Base-by-base conservation (phyloP, 2,888 invertebrate species). In the Thera obeliscata region DNA sequence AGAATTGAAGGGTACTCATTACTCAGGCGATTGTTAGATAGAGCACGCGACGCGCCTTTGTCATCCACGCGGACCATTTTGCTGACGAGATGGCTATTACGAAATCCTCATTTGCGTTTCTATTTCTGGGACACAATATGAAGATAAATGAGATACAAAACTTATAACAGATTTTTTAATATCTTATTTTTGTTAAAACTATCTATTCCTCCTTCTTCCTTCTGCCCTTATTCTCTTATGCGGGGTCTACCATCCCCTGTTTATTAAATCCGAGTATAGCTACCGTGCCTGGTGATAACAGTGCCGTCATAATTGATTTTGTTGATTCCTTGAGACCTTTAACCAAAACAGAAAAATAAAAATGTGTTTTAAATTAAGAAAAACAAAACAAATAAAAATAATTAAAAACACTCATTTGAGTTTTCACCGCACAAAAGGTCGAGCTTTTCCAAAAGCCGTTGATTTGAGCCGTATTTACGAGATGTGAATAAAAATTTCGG, bases 21-120 rank as follows among this genome's bases (percentile, higher is more conserved):
- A 89, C 87, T 87, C 81, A 81, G 71, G 69, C 74, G 84, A 88
- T 88, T 82, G 83, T 73, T 80, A 86, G 86, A 87, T 87, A 87
- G 81, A 78, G 81, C 83, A 87, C 83, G 87, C 83, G 83, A 83
- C 83, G 82, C 83, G 73, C 76, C 78, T 84, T 88, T 87, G 87
- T 85, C 83, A 75, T 74, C 76, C 66, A 69, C 74, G 76, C 73
- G 69, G 75, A 72, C 76, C 75, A 78, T 83, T 82, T 81, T 74
- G 77, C 80, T 65, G 65, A 64, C 60, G 65, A 69, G 66, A 66
- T 65, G 48, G 71, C 68, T 58, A 61, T 79, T 76, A 73, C 71
- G 74, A 71, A 70, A 66, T 71, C 69, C 64, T 66, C 70, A 67
- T 76, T 72, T 69, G 55, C 61, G 54, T 66, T 50, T 68, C 43